phyloP scores from a whole-genome alignment of 2,113 vertebrate species.

The Suricata suricatta region DNA sequence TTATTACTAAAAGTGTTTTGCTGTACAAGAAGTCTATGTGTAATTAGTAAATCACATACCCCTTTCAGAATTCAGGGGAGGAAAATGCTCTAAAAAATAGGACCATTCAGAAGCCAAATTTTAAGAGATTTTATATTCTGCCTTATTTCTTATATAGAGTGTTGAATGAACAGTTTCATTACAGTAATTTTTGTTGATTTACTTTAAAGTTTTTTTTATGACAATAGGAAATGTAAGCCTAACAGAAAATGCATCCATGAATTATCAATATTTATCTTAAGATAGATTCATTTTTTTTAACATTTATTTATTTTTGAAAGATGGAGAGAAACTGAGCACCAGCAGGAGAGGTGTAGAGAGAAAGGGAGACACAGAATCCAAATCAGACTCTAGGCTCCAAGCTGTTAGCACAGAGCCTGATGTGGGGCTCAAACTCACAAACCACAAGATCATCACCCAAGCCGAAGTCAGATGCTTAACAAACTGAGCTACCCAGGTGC shows the following conservation, averaged over 20 bases:
- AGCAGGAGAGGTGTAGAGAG: no score
- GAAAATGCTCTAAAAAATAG: neutral
- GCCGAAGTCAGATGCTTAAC: no score
- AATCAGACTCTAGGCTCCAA: no score
- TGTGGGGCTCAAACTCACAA: no score
- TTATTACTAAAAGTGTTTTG: neutral
- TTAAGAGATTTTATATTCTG: neutral
- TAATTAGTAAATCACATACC: neutral
- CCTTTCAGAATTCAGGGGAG: neutral
- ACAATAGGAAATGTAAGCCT: neutral
- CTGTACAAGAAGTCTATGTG: neutral
- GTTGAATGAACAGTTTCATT: neutral
- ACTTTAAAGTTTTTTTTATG: neutral
- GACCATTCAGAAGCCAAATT: neutral
- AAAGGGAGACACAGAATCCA: no score
- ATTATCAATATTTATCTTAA: neutral
- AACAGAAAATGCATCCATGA: neutral
- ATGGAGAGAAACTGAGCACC: no score
- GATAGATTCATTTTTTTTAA: no score
- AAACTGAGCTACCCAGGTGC: no score
- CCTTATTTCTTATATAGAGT: neutral
- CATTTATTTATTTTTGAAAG: no score
- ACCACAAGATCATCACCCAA: no score
- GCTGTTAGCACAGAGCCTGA: no score
- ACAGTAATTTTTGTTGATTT: slow-evolving; percentile 14